Evolutionary conservation across 1,140 invertebrate species (phyloP), one percentile per base, ranked within the genome.

Genomic region (Drosophila mauritiana): DNA sequence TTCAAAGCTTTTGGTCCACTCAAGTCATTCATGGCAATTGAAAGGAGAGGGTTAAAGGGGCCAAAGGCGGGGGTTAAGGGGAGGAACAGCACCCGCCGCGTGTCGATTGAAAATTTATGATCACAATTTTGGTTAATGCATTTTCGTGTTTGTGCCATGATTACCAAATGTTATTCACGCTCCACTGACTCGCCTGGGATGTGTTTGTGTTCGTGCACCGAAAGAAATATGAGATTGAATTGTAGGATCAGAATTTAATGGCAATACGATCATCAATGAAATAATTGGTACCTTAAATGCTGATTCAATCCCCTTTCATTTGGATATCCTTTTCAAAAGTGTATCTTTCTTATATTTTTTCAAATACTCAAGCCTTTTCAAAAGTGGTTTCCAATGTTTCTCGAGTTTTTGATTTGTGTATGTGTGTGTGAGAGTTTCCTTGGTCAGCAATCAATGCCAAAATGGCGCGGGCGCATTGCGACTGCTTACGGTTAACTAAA

Each of bases 101-200:
- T 84, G 84, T 89, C 84, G 84, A 89, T 89, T 89, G 80, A 89
- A 89, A 89, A 89, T 89, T 89, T 89, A 89, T 89, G 84, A 89
- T 90, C 84, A 89, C 84, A 89, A 89, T 89, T 89, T 89, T 89
- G 85, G 84, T 89, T 89, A 89, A 89, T 89, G 84, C 84, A 89
- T 89, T 89, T 89, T 89, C 84, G 84, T 89, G 84, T 89, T 89
- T 89, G 84, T 89, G 84, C 80, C 84, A 89, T 84, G 84, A 89
- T 89, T 89, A 89, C 84, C 84, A 89, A 89, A 89, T 89, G 85
- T 89, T 89, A 89, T 89, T 89, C 84, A 89, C 84, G 84, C 84
- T 90, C 84, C 85, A 80, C 72, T 76, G 83, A 82, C 73, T 85
- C 73, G 72, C 76, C 61, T 51, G 55, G 67, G 69, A 83, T 70